Evolutionary conservation across 30 jellyfish, hydroid and myxozoan genomes (phyloP).

Genomic region (Calvadosia cruxmelitensis): DNA sequence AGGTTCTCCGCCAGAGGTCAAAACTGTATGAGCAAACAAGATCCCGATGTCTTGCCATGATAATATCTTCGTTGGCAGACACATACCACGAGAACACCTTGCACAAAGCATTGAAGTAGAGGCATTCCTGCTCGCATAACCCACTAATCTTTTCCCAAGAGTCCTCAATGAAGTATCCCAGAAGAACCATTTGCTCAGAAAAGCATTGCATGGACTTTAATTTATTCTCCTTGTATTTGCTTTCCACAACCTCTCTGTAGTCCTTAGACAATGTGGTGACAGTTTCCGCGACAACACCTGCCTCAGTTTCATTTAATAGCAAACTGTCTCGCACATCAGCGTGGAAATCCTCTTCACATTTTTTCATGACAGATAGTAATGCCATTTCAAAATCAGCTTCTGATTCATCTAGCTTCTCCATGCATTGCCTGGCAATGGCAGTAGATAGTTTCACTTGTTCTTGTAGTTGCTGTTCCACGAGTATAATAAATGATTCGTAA

Average conservation of each 20-base stretch:
- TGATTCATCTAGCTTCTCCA: neutral
- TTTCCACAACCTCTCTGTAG: neutral
- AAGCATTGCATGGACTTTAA: neutral
- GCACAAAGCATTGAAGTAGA: neutral
- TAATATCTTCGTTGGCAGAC: neutral
- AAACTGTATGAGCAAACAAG: neutral
- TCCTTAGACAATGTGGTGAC: neutral
- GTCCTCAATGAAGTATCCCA: neutral
- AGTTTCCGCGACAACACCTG: neutral
- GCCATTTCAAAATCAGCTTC: neutral
- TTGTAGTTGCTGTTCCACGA: neutral
- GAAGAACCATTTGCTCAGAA: neutral
- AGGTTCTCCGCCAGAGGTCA: neutral
- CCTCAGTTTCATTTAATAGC: neutral
- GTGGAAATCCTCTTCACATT: neutral
- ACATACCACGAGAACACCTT: neutral
- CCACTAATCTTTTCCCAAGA: neutral
- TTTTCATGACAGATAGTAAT: neutral
- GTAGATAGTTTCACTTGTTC: neutral
- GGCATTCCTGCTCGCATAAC: neutral
- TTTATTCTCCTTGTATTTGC: neutral
- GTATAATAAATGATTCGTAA: neutral
- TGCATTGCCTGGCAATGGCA: neutral
- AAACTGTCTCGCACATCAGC: neutral
- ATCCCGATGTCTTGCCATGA: neutral